A percentile compares a stretch with the other conserved stretches of the same genome.
Conservation (phyloP, 1,140 invertebrate genomes). For the Vanessa atalanta region DNA sequence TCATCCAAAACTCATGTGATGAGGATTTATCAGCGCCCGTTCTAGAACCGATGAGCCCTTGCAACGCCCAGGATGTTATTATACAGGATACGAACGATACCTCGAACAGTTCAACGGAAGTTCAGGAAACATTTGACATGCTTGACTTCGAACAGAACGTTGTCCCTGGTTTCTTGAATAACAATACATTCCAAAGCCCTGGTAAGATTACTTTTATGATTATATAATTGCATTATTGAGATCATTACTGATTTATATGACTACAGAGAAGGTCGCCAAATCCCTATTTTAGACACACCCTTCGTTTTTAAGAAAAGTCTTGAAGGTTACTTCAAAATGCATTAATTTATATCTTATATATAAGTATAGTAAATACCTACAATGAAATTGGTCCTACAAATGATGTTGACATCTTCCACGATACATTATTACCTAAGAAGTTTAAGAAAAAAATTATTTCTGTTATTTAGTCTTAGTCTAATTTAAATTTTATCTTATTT, state of each 20-base stretch:
- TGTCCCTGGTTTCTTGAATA: slow-evolving; percentile 66
- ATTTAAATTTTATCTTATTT: too few species aligned
- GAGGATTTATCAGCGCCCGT: slow-evolving; percentile 48
- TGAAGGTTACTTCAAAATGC: too few species aligned
- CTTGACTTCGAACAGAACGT: slow-evolving; percentile 69
- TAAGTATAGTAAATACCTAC: too few species aligned
- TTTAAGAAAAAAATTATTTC: too few species aligned
- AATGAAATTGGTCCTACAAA: too few species aligned
- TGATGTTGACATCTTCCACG: too few species aligned
- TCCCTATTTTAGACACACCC: too few species aligned
- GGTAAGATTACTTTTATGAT: slow-evolving; percentile 45
- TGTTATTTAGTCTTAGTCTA: too few species aligned
- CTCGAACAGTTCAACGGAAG: slow-evolving; percentile 56
- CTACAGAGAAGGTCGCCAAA: not conserved
- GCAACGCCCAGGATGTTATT: slow-evolving; percentile 56
- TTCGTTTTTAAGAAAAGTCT: too few species aligned
- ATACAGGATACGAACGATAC: slow-evolving; percentile 55
- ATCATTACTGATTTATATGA: not conserved
- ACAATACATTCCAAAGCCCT: slow-evolving; percentile 72
- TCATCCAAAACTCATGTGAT: slow-evolving; percentile 71
- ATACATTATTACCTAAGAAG: too few species aligned
- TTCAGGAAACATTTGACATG: slow-evolving; percentile 61
- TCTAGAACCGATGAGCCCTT: slow-evolving; percentile 44
- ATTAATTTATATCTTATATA: too few species aligned
- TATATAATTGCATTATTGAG: not conserved